Evolutionary conservation across 2,113 vertebrate genomes (phyloP).

Genomic region (Trichechus manatus): DNA sequence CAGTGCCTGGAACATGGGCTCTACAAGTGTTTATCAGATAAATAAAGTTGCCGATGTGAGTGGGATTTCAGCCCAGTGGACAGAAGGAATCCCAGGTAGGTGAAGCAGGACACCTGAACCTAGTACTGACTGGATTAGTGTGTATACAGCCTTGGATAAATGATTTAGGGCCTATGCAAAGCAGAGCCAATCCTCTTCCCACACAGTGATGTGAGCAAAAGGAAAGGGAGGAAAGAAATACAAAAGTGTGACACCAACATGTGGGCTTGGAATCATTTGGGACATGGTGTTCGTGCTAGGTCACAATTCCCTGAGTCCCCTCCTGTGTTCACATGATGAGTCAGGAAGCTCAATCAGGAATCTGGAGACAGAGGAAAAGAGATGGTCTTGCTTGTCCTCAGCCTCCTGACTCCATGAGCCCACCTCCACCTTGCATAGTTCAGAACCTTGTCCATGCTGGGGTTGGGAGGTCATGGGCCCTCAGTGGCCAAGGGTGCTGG

Average conservation of each 20-base stretch:
- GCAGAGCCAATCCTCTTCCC: background rate
- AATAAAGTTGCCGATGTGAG: background rate
- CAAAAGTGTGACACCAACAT: background rate
- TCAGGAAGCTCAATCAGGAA: background rate
- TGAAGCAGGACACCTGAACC: background rate
- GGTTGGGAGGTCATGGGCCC: background rate
- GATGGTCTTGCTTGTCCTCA: background rate
- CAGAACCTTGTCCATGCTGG: background rate
- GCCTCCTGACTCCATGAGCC: too few relatives aligned
- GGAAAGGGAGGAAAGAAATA: background rate
- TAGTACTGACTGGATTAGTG: fast-evolving
- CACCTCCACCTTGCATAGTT: fast-evolving
- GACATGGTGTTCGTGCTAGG: fast-evolving
- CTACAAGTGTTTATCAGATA: background rate
- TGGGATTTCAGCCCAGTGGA: background rate
- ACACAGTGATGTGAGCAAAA: background rate
- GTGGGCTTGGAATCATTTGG: background rate
- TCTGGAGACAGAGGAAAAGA: background rate
- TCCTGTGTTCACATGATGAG: background rate
- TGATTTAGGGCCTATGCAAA: background rate
- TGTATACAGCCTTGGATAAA: background rate
- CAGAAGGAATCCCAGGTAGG: background rate
- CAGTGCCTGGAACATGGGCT: background rate
- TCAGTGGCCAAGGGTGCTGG: background rate
- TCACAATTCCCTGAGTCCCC: background rate